Conservation (phyloP, 2,113 vertebrate species). For the Notiomystis cincta region DNA sequence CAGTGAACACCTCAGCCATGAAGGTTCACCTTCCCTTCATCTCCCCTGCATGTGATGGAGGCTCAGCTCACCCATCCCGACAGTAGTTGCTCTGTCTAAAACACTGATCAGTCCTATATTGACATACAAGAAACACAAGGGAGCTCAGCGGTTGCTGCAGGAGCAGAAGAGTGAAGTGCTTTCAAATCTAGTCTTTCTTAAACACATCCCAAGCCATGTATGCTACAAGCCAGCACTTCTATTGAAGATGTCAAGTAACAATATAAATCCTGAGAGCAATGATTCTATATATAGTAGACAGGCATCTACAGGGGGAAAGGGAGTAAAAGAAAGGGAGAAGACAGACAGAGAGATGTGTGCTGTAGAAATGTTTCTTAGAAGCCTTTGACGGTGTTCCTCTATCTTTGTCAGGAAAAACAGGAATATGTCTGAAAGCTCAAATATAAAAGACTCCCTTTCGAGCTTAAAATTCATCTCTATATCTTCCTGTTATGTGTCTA, state of each 20-base stretch:
- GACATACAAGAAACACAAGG: background rate
- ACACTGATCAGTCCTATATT: background rate
- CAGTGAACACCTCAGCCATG: background rate
- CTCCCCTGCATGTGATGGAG: background rate
- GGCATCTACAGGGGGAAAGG: background rate
- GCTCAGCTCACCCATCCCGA: background rate
- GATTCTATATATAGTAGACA: slow-evolving; percentile 19
- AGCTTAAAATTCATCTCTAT: background rate
- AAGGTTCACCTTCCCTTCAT: background rate
- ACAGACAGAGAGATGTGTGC: background rate
- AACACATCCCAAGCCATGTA: background rate
- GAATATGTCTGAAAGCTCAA: slow-evolving; percentile 6
- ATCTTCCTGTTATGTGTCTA: background rate
- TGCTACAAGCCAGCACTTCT: background rate
- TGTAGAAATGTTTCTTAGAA: slow-evolving; percentile 30
- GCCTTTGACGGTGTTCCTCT: background rate
- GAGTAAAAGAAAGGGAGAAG: background rate
- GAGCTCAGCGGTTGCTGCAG: background rate
- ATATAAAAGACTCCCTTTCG: background rate
- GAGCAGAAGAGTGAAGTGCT: background rate
- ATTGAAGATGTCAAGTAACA: background rate
- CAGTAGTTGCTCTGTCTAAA: background rate
- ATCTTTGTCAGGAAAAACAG: slow-evolving; percentile 25
- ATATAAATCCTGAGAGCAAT: background rate
- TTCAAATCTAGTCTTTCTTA: background rate